A percentile compares a stretch with the other conserved stretches of the same genome.
phyloP scores from a whole-genome alignment of 2,888 invertebrate genomes.

The Caradrina kadenii region DNA sequence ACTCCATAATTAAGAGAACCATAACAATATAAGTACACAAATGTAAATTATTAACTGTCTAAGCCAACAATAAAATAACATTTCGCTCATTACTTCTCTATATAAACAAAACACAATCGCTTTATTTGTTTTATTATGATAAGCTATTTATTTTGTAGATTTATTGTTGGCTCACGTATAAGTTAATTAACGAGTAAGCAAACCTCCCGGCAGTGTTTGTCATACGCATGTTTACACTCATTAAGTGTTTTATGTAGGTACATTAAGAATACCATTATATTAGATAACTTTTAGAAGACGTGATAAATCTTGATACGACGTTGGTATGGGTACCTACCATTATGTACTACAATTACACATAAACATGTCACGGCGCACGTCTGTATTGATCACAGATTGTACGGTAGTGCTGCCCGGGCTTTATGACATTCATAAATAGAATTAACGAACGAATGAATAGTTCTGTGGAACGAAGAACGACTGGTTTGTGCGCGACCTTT shows the following conservation, averaged over 20 bases:
- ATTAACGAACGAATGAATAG: conserved; percentile 74
- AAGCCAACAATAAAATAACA: conserved; percentile 43
- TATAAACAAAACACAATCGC: conserved; percentile 35
- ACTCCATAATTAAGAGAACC: conserved; percentile 6
- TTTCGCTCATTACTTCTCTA: conserved; percentile 46
- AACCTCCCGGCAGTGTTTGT: conserved; percentile 54
- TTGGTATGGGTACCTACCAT: conserved; percentile 63
- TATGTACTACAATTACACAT: conserved; percentile 68
- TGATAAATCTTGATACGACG: conserved; percentile 64
- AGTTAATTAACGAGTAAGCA: conserved; percentile 60
- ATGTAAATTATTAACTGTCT: conserved; percentile 33
- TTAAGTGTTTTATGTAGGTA: conserved; percentile 54
- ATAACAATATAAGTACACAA: conserved; percentile 14
- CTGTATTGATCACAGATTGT: conserved; percentile 67
- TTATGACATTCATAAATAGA: conserved; percentile 80
- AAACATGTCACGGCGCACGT: conserved; percentile 70
- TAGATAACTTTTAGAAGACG: conserved; percentile 59
- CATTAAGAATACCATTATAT: conserved; percentile 50
- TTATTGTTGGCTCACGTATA: conserved; percentile 58
- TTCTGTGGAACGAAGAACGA: conserved; percentile 64
- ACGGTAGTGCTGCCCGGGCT: conserved; percentile 64
- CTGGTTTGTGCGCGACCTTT: conserved; percentile 55
- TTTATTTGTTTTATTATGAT: conserved; percentile 54
- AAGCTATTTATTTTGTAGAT: conserved; percentile 58
- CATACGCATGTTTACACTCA: conserved; percentile 56